Base-by-base conservation (phyloP, 1,140 invertebrate genomes). In the Brachionus paranguensis region DNA sequence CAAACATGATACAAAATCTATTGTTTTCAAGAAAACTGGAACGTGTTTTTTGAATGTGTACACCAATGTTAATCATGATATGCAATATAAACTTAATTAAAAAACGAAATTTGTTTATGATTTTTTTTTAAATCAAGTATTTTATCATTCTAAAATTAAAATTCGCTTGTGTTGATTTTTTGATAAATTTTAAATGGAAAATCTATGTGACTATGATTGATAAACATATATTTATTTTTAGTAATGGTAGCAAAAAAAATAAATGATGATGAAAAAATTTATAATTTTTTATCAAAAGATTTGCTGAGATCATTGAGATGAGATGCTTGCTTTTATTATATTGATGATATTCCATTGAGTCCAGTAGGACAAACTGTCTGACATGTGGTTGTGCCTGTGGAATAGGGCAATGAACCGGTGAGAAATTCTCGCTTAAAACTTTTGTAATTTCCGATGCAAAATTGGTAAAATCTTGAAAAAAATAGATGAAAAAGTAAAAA, bases 381-480 rank as follows among this genome's bases (percentile, higher is more conserved):
- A 37, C 65, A 70, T n/a, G 72, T 11, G 12, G 17, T 50, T 27
- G 43, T 24, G 12, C 6, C 7, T 50, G 43, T 47, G 5, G 43
- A 45, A 27, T 27, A 50, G 24, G 41, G 72, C n/a, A 76, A 8
- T 10, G 72, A 76, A 11, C 72, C 72, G 7, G 72, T 50, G 27
- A 76, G 27, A 27, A 76, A 76, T 33, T 76, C 72, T 76, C 72
- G 17, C 14, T 76, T 76, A 50, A 76, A 76, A 27, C 45, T 76
- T 76, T 76, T 76, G 11, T 76, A 76, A 29, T 76, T 76, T 20
- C 72, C 72, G 7, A 76, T 76, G 14, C 72, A 76, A 50, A 76
- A 76, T 76, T 76, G 72, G 27, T 76, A 76, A 24, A 76, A 76
- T 50, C 72, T 76, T 10, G 72, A 76, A 3, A 76, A 76, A 50